Percentiles rank a stretch among this genome's conserved stretches.
phyloP scores from a whole-genome alignment of 2,113 vertebrate genomes.

The Neogobius melanostomus region DNA sequence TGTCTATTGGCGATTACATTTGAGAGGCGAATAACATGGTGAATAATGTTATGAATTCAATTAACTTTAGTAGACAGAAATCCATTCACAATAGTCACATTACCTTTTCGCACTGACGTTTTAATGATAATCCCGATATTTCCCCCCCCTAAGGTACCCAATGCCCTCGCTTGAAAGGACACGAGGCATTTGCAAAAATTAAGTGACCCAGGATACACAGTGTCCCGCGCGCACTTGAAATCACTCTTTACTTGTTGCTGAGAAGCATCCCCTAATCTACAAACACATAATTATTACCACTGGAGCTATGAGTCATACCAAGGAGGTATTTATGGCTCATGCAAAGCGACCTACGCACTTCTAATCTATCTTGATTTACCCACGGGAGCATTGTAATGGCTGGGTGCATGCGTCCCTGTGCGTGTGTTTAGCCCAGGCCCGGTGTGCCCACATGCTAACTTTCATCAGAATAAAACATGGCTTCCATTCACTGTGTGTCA shows the following conservation, averaged over 20 bases:
- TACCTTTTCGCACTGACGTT: too few species aligned
- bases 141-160: not conserved
- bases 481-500: constrained; percentile 40
- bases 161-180: not conserved
- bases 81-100: too few species aligned
- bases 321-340: constrained; percentile 4
- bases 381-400: constrained; percentile 16
- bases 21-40: too few species aligned
- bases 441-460: constrained; percentile 13
- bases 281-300: constrained; percentile 5
- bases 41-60: too few species aligned
- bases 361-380: constrained; percentile 55
- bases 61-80: too few species aligned
- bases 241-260: constrained; percentile 8
- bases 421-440: constrained; percentile 5
- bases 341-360: constrained; percentile 31
- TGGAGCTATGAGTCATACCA: constrained; percentile 6
- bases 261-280: not conserved
- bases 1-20: too few species aligned
- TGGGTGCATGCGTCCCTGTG: constrained; percentile 32
- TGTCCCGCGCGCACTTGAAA: not conserved
- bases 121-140: too few species aligned
- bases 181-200: constrained; percentile 1
- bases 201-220: not conserved
- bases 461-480: constrained; percentile 28